Conservation (phyloP, 2,888 invertebrate species). For the Hedychridium roseum region DNA sequence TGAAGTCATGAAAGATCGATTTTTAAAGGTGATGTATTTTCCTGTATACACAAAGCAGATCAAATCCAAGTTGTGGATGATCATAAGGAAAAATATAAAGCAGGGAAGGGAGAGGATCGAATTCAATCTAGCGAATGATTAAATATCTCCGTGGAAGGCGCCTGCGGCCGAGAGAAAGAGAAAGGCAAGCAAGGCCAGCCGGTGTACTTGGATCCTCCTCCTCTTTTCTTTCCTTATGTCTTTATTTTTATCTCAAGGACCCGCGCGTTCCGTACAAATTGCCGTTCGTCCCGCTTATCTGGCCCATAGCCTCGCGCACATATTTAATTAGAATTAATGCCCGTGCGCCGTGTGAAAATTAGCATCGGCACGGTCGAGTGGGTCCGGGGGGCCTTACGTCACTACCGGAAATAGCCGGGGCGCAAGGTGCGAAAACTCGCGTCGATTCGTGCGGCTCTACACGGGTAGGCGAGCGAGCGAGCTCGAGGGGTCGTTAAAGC, state of each 20-base stretch:
- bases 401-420: slow-evolving; percentile 43
- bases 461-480: slow-evolving; percentile 5
- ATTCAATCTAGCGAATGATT: slow-evolving; percentile 57
- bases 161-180: slow-evolving; percentile 15
- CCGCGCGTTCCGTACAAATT: slow-evolving; percentile 47
- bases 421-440: slow-evolving; percentile 45
- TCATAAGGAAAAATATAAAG: slow-evolving; percentile 51
- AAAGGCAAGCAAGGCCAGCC: slow-evolving; percentile 25
- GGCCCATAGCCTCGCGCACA: slow-evolving; percentile 29
- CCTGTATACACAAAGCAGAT: no score
- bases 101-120: slow-evolving; percentile 37
- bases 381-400: slow-evolving; percentile 31
- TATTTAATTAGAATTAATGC: slow-evolving; percentile 55
- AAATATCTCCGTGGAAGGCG: slow-evolving; percentile 47
- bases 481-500: slow-evolving; percentile 27
- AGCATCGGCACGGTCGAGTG: slow-evolving; percentile 36
- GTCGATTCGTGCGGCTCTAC: slow-evolving; percentile 25
- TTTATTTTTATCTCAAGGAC: slow-evolving; percentile 42
- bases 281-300: slow-evolving; percentile 49
- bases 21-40: no score
- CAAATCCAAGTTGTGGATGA: slow-evolving; percentile 31
- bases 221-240: slow-evolving; percentile 2
- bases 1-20: no score
- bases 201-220: slow-evolving; percentile 30
- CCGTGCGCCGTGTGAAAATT: slow-evolving; percentile 44